phyloP scores from a whole-genome alignment of 1,140 invertebrate genomes.

The Parapsyche elsis region DNA sequence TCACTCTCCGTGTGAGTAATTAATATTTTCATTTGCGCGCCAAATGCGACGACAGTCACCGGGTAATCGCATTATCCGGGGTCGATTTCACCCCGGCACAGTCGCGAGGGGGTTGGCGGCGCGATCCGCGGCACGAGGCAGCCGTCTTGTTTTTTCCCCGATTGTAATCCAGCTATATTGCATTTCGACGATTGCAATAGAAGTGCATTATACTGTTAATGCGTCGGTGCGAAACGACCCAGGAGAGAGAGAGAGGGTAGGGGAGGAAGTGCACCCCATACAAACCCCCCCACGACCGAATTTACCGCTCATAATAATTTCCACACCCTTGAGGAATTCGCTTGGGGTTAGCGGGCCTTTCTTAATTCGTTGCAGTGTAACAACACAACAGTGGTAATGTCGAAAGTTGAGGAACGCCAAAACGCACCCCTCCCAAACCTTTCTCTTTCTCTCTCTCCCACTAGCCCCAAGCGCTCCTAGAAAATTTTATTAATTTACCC shows the following conservation, averaged over 20 bases:
- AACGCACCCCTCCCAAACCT: neutral
- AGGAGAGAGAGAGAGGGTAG: neutral
- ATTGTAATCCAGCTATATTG: conserved; percentile 40
- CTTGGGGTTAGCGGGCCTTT: neutral
- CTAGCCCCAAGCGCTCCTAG: neutral
- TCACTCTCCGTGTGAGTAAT: neutral
- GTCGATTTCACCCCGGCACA: neutral
- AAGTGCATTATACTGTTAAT: conserved; percentile 49
- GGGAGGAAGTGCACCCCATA: too few species aligned
- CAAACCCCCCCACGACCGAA: neutral
- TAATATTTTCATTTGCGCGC: neutral
- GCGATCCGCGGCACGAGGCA: neutral
- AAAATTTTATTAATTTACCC: conserved; percentile 1
- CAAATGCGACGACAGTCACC: neutral
- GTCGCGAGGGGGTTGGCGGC: neutral
- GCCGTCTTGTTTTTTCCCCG: neutral
- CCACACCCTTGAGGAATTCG: neutral
- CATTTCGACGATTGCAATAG: conserved; percentile 42
- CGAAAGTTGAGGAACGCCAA: neutral
- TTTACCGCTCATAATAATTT: conserved; percentile 20
- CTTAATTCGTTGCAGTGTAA: neutral
- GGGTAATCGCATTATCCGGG: neutral
- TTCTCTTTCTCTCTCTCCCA: too few species aligned
- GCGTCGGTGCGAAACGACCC: conserved; percentile 38
- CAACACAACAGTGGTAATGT: neutral